phyloP scores from a whole-genome alignment of 1,140 invertebrate genomes.

The Psix sp. region DNA sequence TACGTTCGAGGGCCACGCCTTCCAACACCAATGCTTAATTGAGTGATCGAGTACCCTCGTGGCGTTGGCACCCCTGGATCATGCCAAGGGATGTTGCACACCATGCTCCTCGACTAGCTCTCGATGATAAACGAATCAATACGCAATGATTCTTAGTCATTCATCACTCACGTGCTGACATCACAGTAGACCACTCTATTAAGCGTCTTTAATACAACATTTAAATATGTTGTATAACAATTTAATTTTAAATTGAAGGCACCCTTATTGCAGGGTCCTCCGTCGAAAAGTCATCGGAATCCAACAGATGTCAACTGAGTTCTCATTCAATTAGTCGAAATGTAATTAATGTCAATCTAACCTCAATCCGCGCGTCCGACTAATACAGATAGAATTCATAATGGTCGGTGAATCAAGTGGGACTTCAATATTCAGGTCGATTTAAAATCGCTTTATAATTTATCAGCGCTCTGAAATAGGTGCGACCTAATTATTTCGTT shows the following conservation, averaged over 20 bases:
- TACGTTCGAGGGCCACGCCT: slow-evolving; percentile 71
- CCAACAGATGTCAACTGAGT: neutral
- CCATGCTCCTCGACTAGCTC: slow-evolving; percentile 25
- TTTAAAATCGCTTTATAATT: no score
- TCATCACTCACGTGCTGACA: slow-evolving; percentile 18
- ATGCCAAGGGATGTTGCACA: slow-evolving; percentile 52
- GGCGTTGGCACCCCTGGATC: slow-evolving; percentile 64
- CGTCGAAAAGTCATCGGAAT: neutral
- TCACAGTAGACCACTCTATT: neutral
- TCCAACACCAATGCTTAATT: slow-evolving; percentile 73
- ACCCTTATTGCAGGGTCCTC: no score
- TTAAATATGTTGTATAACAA: no score
- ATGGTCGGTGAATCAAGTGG: neutral
- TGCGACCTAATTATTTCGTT: neutral
- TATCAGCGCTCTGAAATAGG: no score
- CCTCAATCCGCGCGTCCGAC: neutral
- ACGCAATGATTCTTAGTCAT: slow-evolving; percentile 42
- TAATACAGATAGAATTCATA: neutral
- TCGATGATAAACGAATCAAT: slow-evolving; percentile 50
- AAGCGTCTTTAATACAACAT: no score
- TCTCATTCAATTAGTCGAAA: slow-evolving; percentile 2
- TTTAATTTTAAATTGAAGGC: no score
- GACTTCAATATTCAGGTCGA: neutral
- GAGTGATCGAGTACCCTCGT: slow-evolving; percentile 74
- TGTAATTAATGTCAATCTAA: slow-evolving; percentile 4